These are phyloP conservation scores for Xanthorhoe designata DNA, from an alignment of 2,888 invertebrate species.

Conservation along the genomic window DNA sequence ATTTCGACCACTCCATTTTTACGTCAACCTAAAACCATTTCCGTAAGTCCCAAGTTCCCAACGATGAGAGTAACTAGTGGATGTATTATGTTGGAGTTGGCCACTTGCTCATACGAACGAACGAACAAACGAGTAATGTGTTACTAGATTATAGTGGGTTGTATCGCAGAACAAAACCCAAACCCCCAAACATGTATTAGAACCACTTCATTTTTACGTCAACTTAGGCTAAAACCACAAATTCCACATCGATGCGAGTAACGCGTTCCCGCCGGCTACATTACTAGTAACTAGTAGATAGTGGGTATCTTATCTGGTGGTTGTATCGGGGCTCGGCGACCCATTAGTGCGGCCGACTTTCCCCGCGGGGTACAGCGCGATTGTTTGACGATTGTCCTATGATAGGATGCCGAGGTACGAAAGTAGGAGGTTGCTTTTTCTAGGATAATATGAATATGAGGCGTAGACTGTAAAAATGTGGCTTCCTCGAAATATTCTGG, in stretches of 20 bases:
- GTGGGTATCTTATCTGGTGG: conserved; percentile 67
- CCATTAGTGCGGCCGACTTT: conserved; percentile 81
- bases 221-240: conserved; percentile 33
- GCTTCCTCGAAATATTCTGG: too few relatives aligned
- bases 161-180: too few relatives aligned
- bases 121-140: too few relatives aligned
- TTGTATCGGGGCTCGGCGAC: conserved; percentile 65
- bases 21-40: too few relatives aligned
- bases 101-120: too few relatives aligned
- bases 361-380: conserved; percentile 63
- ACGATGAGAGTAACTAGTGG: too few relatives aligned
- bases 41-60: too few relatives aligned
- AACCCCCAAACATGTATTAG: too few relatives aligned
- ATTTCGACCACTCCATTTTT: background rate
- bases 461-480: too few relatives aligned
- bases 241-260: conserved; percentile 38
- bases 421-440: conserved; percentile 1
- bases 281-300: conserved; percentile 51
- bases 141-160: too few relatives aligned
- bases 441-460: too few relatives aligned
- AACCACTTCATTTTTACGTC: background rate
- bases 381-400: conserved; percentile 67
- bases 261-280: conserved; percentile 32
- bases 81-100: too few relatives aligned
- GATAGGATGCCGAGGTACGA: conserved; percentile 46